Evolutionary conservation across 2,888 invertebrate genomes (phyloP), one percentile per base, ranked within the genome.

Genomic region (Ptilodon capucinus): DNA sequence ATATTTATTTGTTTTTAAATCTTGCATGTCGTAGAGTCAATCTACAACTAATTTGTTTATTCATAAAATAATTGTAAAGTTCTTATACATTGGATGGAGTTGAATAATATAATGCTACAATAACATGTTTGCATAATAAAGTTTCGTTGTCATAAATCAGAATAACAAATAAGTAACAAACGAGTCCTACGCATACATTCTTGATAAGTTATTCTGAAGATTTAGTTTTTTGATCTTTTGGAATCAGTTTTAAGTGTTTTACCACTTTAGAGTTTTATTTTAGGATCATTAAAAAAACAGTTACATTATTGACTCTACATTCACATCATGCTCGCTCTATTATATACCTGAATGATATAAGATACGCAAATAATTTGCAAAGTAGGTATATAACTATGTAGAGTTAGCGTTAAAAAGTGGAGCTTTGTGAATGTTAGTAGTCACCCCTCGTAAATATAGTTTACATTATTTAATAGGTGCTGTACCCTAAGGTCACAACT

Each of bases 61-160:
- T 35, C 35, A 0, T 11, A 17, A 17, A 35, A 35, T 11, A 17
- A 17, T 35, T 17, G 17, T 1, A 35, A 16, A 16, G n/a, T 14
- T 34, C 14, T 7, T 16, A 4, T 39, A n/a, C 21, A 21, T 21
- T 21, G 19, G 7, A 13, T 9, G 21, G 17, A 35, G 39, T 21
- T 21, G 39, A 39, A 21, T 21, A n/a, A n/a, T n/a, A n/a, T n/a
- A n/a, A 21, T 21, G 7, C 21, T 21, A 39, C 13, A 21, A 14
- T 14, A 39, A 39, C 39, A 13, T n/a, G 39, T 39, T 39, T 21
- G 39, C 39, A 39, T 39, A 39, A 36, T 36, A 36, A n/a, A 11
- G 17, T 38, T 19, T 19, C 19, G 38, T 38, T 38, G 38, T 38
- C n/a, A 19, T 21, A 13, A 21, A 39, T 39, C 39, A 21, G 21